These are phyloP conservation scores for Lottia gigantea DNA, from an alignment of 2,888 invertebrate species.

Conservation along the genomic window DNA sequence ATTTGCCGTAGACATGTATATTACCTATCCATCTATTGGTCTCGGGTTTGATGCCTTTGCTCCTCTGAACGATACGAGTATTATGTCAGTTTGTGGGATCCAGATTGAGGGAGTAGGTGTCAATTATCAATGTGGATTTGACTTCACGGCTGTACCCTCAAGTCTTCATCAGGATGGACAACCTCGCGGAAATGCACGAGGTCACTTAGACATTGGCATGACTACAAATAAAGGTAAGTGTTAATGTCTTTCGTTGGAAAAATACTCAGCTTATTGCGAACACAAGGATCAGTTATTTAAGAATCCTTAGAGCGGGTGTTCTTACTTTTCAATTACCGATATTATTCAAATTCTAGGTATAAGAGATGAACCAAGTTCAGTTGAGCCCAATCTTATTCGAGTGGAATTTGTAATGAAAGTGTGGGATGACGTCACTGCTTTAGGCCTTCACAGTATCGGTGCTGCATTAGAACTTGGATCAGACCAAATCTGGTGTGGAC, in stretches of 20 bases:
- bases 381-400: constrained; percentile 39
- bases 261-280: no score
- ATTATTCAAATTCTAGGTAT: constrained; percentile 37
- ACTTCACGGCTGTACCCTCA: constrained; percentile 20
- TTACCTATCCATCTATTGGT: constrained; percentile 44
- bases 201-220: constrained; percentile 40
- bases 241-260: neutral
- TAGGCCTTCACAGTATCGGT: constrained; percentile 42
- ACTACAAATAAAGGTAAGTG: constrained; percentile 50
- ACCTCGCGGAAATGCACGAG: constrained; percentile 43
- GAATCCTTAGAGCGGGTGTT: no score
- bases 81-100: constrained; percentile 54
- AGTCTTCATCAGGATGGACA: constrained; percentile 39
- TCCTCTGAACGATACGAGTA: constrained; percentile 52
- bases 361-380: constrained; percentile 26
- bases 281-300: no score
- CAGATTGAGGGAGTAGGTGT: constrained; percentile 28
- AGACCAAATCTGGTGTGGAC: constrained; percentile 55
- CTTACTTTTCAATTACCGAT: no score
- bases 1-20: constrained; percentile 50
- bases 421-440: constrained; percentile 34
- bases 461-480: constrained; percentile 54
- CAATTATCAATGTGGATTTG: constrained; percentile 52
- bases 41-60: constrained; percentile 51
- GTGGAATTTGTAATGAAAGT: constrained; percentile 46